These are phyloP conservation scores for Heliconius melpomene DNA, from an alignment of 1,140 invertebrate species.

Conservation along the genomic window DNA sequence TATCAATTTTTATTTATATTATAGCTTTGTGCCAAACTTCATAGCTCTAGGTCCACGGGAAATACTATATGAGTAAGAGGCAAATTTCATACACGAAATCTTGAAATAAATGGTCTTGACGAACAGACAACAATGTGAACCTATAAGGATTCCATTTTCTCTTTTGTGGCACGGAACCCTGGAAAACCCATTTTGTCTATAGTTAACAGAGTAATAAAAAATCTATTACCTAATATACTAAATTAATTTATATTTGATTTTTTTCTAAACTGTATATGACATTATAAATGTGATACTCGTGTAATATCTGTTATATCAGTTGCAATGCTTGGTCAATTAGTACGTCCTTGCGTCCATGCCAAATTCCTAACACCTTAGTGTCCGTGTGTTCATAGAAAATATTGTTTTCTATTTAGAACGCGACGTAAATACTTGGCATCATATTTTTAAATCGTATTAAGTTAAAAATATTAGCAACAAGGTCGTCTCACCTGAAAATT, in stretches of 20 bases:
- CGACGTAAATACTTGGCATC: constrained; percentile 28
- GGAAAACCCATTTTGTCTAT: no score
- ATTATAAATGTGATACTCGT: constrained; percentile 16
- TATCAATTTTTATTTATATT: no score
- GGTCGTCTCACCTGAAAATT: constrained; percentile 3
- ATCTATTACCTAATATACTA: no score
- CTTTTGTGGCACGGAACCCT: no score
- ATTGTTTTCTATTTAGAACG: constrained; percentile 32
- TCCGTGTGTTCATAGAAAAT: constrained; percentile 36
- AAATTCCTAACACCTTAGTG: constrained; percentile 57
- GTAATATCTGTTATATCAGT: constrained; percentile 36
- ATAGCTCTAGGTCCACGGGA: no score
- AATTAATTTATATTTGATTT: neutral
- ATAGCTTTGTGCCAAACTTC: no score
- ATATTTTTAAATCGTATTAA: constrained; percentile 26
- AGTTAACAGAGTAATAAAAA: no score
- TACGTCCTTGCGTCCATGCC: constrained; percentile 58
- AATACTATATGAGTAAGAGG: no score
- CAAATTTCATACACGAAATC: no score
- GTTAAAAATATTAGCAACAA: constrained; percentile 3
- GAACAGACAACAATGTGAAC: no score
- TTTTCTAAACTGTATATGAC: neutral
- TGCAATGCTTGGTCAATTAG: constrained; percentile 41
- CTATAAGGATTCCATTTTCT: no score
- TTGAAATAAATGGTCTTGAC: no score